Evolutionary conservation across 2,797 vertebrate genomes (phyloP), one percentile per base, ranked within the genome.

Genomic region (Sphenodon punctatus): DNA sequence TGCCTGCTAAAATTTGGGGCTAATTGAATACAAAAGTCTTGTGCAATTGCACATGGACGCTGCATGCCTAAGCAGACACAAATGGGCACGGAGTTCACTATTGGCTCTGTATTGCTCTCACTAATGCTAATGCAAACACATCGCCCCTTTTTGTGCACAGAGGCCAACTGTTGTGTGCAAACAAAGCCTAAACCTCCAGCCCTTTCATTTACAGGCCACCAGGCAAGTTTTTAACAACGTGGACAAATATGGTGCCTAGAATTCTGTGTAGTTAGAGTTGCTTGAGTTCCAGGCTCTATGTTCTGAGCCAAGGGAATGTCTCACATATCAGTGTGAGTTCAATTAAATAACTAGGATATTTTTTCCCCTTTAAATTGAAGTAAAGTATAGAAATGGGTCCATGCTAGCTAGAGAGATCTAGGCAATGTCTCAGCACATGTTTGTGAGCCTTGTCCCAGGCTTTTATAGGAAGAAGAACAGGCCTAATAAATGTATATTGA

Each of bases 401-500:
- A 1, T 38, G 39, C 65, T 38, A 0, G 0, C 27, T 55, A 7
- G 43, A 68, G 65, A n/a, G 63, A 43, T 84, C 34, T 88, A 86
- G 59, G 82, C 74, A 68, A 88, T 78, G 70, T 63, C 51, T 66
- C 46, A 75, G 80, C 30, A 46, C 22, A 25, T 30, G 42, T 65
- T 82, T 75, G 80, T 82, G 72, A 59, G 51, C 3, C 1, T 71
- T 71, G 63, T 82, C 56, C 71, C 36, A 76, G 70, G 27, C 4
- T 36, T 78, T 48, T 22, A 30, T 53, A 70, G 53, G 36, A 66
- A 32, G 32, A 66, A 25, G 32, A 34, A 58, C 23, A 34, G 32
- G 42, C 81, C 49, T 68, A 72, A 80, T 83, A 89, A 86, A 88
- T 42, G 68, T 61, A 22, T 83, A 75, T 74, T 85, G 86, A 86